Evolutionary conservation across 2,888 invertebrate genomes (phyloP), one percentile per base, ranked within the genome.

Genomic region (Cosmia pyralina): DNA sequence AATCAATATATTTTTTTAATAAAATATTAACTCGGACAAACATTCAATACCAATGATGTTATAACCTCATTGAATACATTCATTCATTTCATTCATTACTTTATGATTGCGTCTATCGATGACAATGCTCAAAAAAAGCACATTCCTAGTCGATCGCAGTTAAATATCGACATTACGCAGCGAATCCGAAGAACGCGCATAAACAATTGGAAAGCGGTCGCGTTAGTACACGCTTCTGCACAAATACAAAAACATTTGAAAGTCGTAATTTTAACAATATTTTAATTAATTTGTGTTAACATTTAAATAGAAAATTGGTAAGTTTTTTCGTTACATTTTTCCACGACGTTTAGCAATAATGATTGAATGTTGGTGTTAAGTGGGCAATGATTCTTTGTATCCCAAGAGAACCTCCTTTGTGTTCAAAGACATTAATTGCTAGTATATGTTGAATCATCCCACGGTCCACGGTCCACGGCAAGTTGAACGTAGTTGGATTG

Each of bases 401-500:
- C 28, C n/a, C 72, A 79, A 76, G 66, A 44, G 57, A 70, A 63
- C 78, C 72, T 83, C 65, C 86, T 87, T 87, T 87, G 85, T 86
- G 85, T n/a, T n/a, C n/a, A n/a, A n/a, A n/a, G n/a, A n/a, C n/a
- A n/a, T n/a, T n/a, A n/a, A n/a, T n/a, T n/a, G n/a, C n/a, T n/a
- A n/a, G n/a, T n/a, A n/a, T n/a, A n/a, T n/a, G n/a, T 87, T 84
- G 72, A 85, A 81, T 87, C 84, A 83, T 81, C 74, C 64, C 77
- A 79, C 82, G 64, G 67, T 66, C 44, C 75, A 77, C 79, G 64
- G 73, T 28, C 28, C 28, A 28, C 28, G 2, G 28, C 17, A 77
- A 22, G 38, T 71, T n/a, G n/a, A n/a, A 67, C 63, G 73, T 50
- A 57, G 53, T 72, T 71, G n/a, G n/a, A n/a, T n/a, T n/a, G n/a